Evolutionary conservation across 2,797 vertebrate genomes (phyloP).

Genomic region (Podargus strigoides): DNA sequence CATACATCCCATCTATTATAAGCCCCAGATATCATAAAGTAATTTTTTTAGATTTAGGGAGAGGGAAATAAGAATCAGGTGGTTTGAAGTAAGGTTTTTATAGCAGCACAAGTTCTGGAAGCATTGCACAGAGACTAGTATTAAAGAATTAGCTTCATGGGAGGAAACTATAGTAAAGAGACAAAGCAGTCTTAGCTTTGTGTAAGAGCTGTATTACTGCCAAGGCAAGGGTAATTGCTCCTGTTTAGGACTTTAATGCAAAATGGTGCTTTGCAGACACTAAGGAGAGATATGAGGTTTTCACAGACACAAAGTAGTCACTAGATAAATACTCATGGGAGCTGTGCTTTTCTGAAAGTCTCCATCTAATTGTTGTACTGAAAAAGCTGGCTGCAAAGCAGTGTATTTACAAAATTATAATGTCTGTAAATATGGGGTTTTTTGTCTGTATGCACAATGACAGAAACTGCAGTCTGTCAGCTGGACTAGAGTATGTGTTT

Average conservation of each 20-base stretch:
- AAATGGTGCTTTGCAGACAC: not conserved
- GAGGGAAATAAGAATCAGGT: constrained; percentile 64
- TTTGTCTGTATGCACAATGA: not conserved
- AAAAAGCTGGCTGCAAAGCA: not conserved
- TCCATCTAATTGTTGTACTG: not conserved
- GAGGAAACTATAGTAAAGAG: constrained; percentile 3
- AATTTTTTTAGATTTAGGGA: constrained; percentile 56
- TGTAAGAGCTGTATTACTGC: not conserved
- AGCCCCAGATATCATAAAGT: constrained; percentile 61
- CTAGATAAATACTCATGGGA: not conserved
- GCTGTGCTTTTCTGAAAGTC: not conserved
- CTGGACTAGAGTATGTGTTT: not conserved
- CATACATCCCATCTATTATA: constrained; percentile 64
- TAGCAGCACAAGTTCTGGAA: constrained; percentile 23
- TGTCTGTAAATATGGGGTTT: not conserved
- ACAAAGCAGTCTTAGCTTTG: constrained; percentile 20
- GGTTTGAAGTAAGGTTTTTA: constrained; percentile 49
- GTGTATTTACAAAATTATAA: not conserved
- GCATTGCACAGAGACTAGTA: not conserved
- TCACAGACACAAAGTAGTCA: not conserved
- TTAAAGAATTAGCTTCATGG: not conserved
- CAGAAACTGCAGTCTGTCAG: not conserved
- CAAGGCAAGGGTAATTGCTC: constrained; percentile 2
- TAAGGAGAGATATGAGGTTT: not conserved
- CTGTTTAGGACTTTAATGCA: not conserved